Percentiles rank a stretch among this genome's conserved stretches.
phyloP scores from a whole-genome alignment of 2,113 vertebrate genomes.

The Apodemus sylvaticus region DNA sequence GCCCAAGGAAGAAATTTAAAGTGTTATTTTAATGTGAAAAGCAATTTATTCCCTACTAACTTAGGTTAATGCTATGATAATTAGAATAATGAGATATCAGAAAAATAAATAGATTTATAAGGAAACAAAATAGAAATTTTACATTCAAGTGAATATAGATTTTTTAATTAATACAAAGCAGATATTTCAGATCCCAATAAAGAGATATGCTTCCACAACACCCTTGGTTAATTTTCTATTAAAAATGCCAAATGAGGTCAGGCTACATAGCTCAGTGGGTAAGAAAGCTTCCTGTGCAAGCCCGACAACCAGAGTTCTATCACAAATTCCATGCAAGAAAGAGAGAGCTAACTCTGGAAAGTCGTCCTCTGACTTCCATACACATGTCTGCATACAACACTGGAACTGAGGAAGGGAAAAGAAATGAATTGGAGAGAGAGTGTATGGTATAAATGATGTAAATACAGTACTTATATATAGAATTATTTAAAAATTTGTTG shows the following conservation, averaged over 20 bases:
- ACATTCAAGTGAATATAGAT: background rate
- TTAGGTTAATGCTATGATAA: conserved; percentile 16
- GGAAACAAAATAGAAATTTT: conserved; percentile 45
- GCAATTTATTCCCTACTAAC: conserved; percentile 40
- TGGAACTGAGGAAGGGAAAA: background rate
- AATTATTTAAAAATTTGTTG: background rate
- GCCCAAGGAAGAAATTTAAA: background rate
- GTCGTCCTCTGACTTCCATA: background rate
- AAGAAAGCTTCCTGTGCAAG: background rate
- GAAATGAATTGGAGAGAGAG: background rate
- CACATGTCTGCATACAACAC: background rate
- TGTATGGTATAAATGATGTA: background rate
- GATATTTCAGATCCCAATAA: background rate
- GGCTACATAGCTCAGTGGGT: background rate
- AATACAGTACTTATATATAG: too few species aligned
- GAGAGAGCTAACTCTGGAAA: background rate
- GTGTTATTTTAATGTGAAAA: conserved; percentile 16
- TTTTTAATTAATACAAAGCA: conserved; percentile 41
- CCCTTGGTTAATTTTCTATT: background rate
- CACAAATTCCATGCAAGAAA: background rate
- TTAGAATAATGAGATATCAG: conserved; percentile 1
- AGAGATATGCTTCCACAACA: background rate
- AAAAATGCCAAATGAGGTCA: background rate
- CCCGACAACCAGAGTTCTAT: background rate
- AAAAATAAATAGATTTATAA: conserved; percentile 28